A percentile compares a stretch with the other conserved stretches of the same genome.
Conservation (phyloP, 2,797 vertebrate species). For the Neomorphus geoffroyi region DNA sequence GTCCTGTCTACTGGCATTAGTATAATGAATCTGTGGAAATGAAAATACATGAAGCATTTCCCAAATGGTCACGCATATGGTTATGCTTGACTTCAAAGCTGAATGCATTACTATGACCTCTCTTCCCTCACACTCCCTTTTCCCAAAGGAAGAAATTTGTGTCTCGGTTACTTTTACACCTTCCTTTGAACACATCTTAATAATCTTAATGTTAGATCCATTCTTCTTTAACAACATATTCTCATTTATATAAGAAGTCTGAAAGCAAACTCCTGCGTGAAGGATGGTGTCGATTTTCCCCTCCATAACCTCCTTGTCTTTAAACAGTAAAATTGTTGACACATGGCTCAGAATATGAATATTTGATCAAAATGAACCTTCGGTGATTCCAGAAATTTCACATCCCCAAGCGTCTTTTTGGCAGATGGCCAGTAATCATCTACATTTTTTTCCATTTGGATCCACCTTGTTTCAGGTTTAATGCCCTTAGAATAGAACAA, state of each 20-base stretch:
- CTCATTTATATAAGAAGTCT: not conserved
- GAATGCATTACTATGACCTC: not conserved
- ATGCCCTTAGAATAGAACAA: constrained; percentile 73
- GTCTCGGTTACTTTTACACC: not conserved
- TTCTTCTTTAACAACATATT: not conserved
- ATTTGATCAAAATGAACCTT: constrained; percentile 70
- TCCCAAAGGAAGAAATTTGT: not conserved
- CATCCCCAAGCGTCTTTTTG: constrained; percentile 61
- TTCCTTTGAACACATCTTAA: not conserved
- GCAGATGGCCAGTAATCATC: constrained; percentile 73
- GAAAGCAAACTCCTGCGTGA: not conserved
- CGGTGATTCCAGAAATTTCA: constrained; percentile 70
- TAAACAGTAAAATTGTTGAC: constrained; percentile 53
- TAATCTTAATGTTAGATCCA: not conserved
- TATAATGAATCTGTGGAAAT: constrained; percentile 4
- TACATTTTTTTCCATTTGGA: constrained; percentile 67
- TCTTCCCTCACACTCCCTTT: not conserved
- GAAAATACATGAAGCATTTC: constrained; percentile 41
- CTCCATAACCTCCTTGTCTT: constrained; percentile 29
- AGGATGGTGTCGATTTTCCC: constrained; percentile 23
- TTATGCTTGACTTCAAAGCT: constrained; percentile 49
- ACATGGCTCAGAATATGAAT: constrained; percentile 63
- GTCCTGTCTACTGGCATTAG: not conserved
- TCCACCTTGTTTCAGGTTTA: constrained; percentile 74
- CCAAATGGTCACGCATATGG: constrained; percentile 22